Conservation (phyloP, 2,113 vertebrate species). For the Seriola aureovittata region DNA sequence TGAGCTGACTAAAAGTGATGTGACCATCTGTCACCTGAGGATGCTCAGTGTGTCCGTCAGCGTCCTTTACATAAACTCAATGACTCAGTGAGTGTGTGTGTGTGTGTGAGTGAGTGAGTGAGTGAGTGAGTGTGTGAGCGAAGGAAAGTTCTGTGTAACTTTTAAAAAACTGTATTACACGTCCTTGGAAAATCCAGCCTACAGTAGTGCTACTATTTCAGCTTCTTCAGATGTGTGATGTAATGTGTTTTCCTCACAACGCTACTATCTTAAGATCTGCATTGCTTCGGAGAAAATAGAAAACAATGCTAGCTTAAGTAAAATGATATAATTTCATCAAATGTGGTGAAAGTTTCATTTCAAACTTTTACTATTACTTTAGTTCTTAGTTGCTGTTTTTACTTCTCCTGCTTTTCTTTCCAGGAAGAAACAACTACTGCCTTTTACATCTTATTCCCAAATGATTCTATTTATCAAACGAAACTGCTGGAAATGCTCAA, state of each 20-base stretch:
- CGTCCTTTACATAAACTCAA: constrained; percentile 41
- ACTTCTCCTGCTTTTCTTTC: constrained; percentile 40
- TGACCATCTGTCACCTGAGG: constrained; percentile 52
- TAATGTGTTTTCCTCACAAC: constrained; percentile 49
- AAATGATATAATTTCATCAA: constrained; percentile 24
- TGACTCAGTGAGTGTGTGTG: constrained; percentile 34
- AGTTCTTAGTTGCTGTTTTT: constrained; percentile 9
- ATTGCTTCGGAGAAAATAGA: constrained; percentile 55
- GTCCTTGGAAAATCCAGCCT: constrained; percentile 63
- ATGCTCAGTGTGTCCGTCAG: constrained; percentile 27
- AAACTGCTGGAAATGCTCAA: constrained; percentile 38
- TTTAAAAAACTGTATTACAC: constrained; percentile 40
- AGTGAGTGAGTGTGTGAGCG: background rate
- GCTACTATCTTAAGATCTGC: constrained; percentile 51
- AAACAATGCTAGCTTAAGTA: constrained; percentile 43
- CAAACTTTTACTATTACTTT: constrained; percentile 1
- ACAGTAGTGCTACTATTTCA: constrained; percentile 47
- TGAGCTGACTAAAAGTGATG: constrained; percentile 21
- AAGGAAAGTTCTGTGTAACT: constrained; percentile 37
- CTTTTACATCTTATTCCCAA: constrained; percentile 35
- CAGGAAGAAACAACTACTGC: constrained; percentile 16
- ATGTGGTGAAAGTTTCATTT: constrained; percentile 36
- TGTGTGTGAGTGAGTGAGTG: background rate
- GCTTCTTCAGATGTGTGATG: constrained; percentile 53
- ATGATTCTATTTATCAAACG: constrained; percentile 25